phyloP scores from a whole-genome alignment of 2,888 invertebrate species.

The Dryomyza anilis region DNA sequence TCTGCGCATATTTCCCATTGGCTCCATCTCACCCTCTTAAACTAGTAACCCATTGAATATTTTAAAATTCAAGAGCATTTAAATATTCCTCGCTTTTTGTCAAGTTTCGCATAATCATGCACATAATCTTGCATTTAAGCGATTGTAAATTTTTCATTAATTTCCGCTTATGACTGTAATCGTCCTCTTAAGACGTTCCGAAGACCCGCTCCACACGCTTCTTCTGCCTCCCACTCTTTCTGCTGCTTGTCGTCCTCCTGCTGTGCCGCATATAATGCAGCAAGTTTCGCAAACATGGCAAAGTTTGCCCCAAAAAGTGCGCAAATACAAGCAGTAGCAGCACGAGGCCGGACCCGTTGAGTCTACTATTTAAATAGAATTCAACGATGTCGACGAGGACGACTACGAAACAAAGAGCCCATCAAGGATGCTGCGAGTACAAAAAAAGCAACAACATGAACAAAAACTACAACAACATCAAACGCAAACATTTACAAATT shows the following conservation, averaged over 20 bases:
- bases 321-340: conserved; percentile 5
- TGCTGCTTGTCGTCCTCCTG: neutral
- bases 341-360: conserved; percentile 7
- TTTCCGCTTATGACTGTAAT: conserved; percentile 54
- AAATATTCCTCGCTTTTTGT: neutral
- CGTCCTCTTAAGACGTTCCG: conserved; percentile 20
- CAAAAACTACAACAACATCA: neutral
- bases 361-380: conserved; percentile 9
- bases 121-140: conserved; percentile 39
- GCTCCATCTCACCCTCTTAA: neutral
- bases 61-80: too few relatives aligned
- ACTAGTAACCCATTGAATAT: too few relatives aligned
- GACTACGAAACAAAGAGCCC: conserved; percentile 1
- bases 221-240: neutral
- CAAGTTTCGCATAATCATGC: neutral
- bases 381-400: neutral
- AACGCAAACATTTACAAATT: conserved; percentile 51
- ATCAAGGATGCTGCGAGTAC: neutral
- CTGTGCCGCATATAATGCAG: conserved; percentile 10
- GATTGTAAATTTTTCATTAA: conserved; percentile 55
- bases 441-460: neutral
- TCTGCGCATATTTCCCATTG: too few relatives aligned
- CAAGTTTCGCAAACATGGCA: conserved; percentile 22
- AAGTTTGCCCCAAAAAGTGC: conserved; percentile 16
- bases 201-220: neutral